These are phyloP conservation scores for Lagodon rhomboides DNA, from an alignment of 2,797 vertebrate species.

Conservation along the genomic window DNA sequence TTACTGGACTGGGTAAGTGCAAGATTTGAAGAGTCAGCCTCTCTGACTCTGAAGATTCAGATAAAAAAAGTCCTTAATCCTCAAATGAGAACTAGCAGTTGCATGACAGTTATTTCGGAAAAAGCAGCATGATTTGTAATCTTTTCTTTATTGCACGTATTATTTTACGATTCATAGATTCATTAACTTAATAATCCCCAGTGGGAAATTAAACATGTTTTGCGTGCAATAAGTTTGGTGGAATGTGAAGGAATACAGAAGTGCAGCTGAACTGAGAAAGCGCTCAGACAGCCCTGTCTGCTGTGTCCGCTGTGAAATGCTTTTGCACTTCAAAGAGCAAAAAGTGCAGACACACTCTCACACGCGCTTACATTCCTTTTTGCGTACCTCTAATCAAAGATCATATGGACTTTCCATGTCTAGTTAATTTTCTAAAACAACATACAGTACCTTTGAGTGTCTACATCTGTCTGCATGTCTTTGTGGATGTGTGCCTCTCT, in stretches of 20 bases:
- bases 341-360: not conserved
- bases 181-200: not conserved
- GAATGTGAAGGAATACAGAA: slow-evolving; percentile 1
- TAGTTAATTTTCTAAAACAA: slow-evolving; percentile 20
- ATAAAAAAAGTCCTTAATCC: not conserved
- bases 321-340: slow-evolving; percentile 34
- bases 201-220: not conserved
- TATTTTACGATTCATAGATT: not conserved
- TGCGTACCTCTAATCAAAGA: slow-evolving; percentile 7
- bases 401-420: not conserved
- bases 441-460: not conserved
- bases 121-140: too few relatives aligned
- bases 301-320: not conserved
- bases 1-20: slow-evolving; percentile 95
- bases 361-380: not conserved
- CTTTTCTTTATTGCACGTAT: too few relatives aligned
- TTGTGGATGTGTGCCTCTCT: slow-evolving; percentile 19
- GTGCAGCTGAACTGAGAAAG: not conserved
- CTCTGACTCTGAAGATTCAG: not conserved
- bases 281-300: not conserved
- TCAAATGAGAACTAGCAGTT: not conserved
- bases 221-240: not conserved
- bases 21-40: not conserved
- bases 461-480: slow-evolving; percentile 8
- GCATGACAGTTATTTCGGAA: not conserved